Percentiles rank a stretch among this genome's conserved stretches.
phyloP scores from a whole-genome alignment of 1,140 invertebrate species.

The Drosophila nasuta region DNA sequence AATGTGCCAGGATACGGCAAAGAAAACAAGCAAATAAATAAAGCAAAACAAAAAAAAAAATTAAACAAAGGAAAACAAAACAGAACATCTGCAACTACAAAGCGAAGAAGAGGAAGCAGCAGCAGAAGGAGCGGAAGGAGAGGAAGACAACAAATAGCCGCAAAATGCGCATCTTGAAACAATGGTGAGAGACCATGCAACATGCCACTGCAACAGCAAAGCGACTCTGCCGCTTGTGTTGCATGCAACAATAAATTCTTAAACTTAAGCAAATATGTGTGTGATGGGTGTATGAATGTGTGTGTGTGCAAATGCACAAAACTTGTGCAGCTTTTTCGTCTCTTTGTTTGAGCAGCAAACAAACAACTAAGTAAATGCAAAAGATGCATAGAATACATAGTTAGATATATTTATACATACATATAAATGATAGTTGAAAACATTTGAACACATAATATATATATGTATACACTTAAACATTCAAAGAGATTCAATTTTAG shows the following conservation, averaged over 20 bases:
- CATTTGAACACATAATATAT: too few species aligned
- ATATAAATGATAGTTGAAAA: too few species aligned
- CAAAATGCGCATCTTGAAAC: slow-evolving; percentile 75
- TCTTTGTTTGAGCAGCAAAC: background rate
- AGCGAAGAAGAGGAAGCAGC: background rate
- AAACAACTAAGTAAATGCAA: background rate
- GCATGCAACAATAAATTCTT: slow-evolving; percentile 17
- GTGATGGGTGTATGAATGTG: too few species aligned
- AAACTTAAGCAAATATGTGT: slow-evolving; percentile 9
- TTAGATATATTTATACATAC: background rate
- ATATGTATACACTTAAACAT: background rate
- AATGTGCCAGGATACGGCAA: slow-evolving; percentile 38
- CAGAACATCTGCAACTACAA: background rate
- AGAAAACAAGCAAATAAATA: slow-evolving; percentile 8
- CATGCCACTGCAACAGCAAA: too few species aligned
- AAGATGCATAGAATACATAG: background rate
- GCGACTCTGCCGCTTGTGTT: too few species aligned
- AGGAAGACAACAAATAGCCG: slow-evolving; percentile 6
- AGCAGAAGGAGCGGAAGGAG: background rate
- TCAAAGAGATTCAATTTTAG: too few species aligned
- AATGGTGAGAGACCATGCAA: slow-evolving; percentile 61
- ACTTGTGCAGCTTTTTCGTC: background rate
- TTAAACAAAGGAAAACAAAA: slow-evolving; percentile 9
- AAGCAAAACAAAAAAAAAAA: background rate
- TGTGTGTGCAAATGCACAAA: background rate